These are phyloP conservation scores for Phyllotis vaccarum DNA, from an alignment of 2,797 vertebrate species.

Conservation along the genomic window DNA sequence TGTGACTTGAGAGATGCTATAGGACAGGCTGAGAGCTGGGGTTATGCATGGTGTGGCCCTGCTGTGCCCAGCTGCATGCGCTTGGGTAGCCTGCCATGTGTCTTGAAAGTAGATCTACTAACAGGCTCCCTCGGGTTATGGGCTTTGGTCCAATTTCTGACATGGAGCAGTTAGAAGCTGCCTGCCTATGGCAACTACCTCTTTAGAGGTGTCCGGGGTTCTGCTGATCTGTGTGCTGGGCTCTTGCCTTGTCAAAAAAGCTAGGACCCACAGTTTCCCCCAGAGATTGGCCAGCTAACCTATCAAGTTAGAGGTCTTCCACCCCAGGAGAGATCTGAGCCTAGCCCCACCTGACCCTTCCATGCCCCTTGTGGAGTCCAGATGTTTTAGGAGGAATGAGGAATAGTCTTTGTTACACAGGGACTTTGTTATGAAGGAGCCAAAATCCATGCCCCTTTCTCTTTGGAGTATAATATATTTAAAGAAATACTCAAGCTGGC, in stretches of 20 bases:
- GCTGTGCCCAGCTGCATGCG: background rate
- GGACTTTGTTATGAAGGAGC: background rate
- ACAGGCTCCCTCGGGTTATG: background rate
- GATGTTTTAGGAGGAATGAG: background rate
- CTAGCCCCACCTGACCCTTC: accelerated
- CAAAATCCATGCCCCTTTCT: background rate
- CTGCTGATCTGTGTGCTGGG: background rate
- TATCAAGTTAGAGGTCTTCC: background rate
- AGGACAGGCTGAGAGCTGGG: background rate
- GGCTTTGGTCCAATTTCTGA: background rate
- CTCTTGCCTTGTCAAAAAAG: background rate
- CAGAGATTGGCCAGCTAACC: accelerated
- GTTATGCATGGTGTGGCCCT: accelerated
- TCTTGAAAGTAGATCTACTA: background rate
- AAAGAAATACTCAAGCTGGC: background rate
- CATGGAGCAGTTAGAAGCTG: background rate
- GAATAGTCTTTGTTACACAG: background rate
- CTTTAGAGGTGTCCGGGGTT: background rate
- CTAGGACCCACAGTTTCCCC: background rate
- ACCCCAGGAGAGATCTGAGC: background rate
- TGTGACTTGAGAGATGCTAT: background rate
- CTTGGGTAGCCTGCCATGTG: background rate
- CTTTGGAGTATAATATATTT: background rate
- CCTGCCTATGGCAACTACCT: background rate
- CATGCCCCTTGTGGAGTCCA: background rate